Percentiles rank a stretch among this genome's conserved stretches.
Evolutionary conservation across 1,140 invertebrate genomes (phyloP).

Genomic region (Neodiprion fabricii): DNA sequence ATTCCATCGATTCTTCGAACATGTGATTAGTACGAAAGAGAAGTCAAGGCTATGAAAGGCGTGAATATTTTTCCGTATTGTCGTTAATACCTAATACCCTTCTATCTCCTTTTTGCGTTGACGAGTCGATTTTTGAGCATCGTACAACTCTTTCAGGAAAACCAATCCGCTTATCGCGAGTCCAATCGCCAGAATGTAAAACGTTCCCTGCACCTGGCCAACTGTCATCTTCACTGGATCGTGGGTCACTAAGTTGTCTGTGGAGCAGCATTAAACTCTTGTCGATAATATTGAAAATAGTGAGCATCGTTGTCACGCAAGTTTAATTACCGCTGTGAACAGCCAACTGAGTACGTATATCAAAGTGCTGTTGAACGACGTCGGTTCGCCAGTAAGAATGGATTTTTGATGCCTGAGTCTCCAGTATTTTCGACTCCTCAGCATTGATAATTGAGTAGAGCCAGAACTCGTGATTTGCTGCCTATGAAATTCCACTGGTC

Average conservation of each 20-base stretch:
- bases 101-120: neutral
- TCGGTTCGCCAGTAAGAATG: slow-evolving; percentile 43
- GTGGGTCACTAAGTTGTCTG: neutral
- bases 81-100: too few relatives aligned
- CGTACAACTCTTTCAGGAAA: slow-evolving; percentile 11
- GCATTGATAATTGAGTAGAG: slow-evolving; percentile 61
- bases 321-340: neutral
- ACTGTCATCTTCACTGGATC: slow-evolving; percentile 14
- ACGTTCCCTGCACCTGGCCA: slow-evolving; percentile 13
- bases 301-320: neutral
- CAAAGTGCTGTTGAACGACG: slow-evolving; percentile 25
- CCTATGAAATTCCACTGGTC: slow-evolving; percentile 61
- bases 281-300: neutral
- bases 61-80: too few relatives aligned
- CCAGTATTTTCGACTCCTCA: slow-evolving; percentile 52
- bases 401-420: slow-evolving; percentile 43
- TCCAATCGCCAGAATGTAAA: slow-evolving; percentile 8
- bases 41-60: neutral
- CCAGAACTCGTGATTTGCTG: slow-evolving; percentile 66
- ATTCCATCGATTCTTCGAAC: neutral
- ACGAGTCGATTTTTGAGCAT: neutral
- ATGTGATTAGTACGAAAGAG: neutral
- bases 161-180: neutral
- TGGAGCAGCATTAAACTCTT: neutral
- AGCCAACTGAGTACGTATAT: slow-evolving; percentile 8